A percentile compares a stretch with the other conserved stretches of the same genome.
phyloP scores from a whole-genome alignment of 2,888 invertebrate genomes.

The Drosophila rellima region DNA sequence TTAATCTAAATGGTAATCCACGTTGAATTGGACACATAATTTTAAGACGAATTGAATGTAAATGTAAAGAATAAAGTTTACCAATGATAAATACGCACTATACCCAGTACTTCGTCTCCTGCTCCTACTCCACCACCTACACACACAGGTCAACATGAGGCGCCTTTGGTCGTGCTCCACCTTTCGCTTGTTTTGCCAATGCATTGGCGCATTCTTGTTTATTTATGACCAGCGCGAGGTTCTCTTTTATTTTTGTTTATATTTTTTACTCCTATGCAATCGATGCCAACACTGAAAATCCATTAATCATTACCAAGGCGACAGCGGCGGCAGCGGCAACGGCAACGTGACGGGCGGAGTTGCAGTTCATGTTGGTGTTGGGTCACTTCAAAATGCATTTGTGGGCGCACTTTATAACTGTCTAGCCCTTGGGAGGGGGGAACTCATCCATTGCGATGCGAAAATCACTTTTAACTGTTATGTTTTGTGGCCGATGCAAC shows the following conservation, averaged over 20 bases:
- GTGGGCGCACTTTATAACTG: conserved; percentile 72
- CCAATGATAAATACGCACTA: conserved; percentile 69
- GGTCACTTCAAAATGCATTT: conserved; percentile 51
- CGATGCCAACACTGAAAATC: conserved; percentile 58
- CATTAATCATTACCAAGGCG: conserved; percentile 57
- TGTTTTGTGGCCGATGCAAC: conserved; percentile 62
- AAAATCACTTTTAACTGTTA: conserved; percentile 71
- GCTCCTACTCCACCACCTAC: background rate
- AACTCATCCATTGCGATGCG: conserved; percentile 36
- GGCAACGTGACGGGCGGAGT: conserved; percentile 9
- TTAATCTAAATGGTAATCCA: conserved; percentile 46
- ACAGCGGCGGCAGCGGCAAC: conserved; percentile 4
- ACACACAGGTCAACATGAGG: background rate
- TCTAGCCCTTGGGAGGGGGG: conserved; percentile 40
- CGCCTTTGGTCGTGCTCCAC: conserved; percentile 40
- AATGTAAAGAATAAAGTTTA: conserved; percentile 79
- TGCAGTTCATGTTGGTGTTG: conserved; percentile 24
- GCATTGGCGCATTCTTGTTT: conserved; percentile 41
- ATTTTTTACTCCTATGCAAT: conserved; percentile 37
- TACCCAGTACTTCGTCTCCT: background rate
- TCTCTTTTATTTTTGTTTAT: conserved; percentile 7
- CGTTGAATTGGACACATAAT: conserved; percentile 66
- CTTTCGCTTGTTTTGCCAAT: conserved; percentile 51
- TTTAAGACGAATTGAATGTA: conserved; percentile 69
- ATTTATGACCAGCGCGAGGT: conserved; percentile 47